A percentile compares a stretch with the other conserved stretches of the same genome.
phyloP scores from a whole-genome alignment of 2,113 vertebrate species.

The Caranx melampygus region DNA sequence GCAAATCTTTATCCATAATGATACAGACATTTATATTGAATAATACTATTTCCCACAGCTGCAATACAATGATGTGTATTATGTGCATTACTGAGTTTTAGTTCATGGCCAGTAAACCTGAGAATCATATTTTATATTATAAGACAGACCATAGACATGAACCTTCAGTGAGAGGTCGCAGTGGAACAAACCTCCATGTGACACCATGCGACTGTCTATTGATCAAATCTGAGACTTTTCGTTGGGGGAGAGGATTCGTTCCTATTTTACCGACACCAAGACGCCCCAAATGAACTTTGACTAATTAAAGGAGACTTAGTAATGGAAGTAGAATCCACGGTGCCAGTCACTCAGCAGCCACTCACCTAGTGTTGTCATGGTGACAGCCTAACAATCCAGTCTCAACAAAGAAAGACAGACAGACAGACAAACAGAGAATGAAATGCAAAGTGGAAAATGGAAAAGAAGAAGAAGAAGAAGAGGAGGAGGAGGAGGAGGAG shows the following conservation, averaged over 20 bases:
- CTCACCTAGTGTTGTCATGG: conserved; percentile 7
- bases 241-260: background rate
- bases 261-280: background rate
- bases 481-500: background rate
- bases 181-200: background rate
- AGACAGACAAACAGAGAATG: background rate
- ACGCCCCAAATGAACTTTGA: background rate
- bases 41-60: background rate
- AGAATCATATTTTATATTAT: background rate
- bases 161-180: background rate
- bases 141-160: background rate
- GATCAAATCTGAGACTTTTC: conserved; percentile 10
- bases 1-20: conserved; percentile 6
- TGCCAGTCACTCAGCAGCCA: background rate
- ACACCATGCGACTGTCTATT: background rate
- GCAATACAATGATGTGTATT: background rate
- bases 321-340: conserved; percentile 18
- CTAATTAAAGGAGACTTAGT: conserved; percentile 20
- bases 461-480: background rate
- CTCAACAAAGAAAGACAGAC: background rate
- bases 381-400: conserved; percentile 13
- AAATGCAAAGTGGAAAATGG: conserved; percentile 13
- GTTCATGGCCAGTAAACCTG: background rate
- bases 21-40: background rate
- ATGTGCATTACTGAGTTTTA: background rate